phyloP scores from a whole-genome alignment of 1,140 invertebrate species.

The Eurosta solidaginis region DNA sequence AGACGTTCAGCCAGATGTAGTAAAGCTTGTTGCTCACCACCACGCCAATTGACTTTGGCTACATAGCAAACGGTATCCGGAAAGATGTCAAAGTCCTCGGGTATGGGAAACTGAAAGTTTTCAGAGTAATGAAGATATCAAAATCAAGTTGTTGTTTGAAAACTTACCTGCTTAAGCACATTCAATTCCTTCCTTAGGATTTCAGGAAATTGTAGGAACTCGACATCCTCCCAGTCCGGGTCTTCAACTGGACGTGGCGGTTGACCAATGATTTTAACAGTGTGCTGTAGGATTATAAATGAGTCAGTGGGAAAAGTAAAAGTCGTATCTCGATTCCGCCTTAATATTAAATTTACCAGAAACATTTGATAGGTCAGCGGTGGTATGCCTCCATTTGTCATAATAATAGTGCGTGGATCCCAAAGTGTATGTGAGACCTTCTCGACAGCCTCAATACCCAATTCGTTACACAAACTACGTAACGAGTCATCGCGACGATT shows the following conservation, averaged over 20 bases:
- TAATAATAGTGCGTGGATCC: conserved; percentile 69
- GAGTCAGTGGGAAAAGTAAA: background rate
- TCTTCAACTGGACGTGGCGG: conserved; percentile 66
- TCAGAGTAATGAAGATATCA: too few relatives aligned
- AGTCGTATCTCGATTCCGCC: background rate
- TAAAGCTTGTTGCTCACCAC: conserved; percentile 72
- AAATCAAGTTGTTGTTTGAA: background rate
- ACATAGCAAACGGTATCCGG: conserved; percentile 58
- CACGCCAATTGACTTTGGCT: conserved; percentile 62
- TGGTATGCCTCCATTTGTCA: conserved; percentile 71
- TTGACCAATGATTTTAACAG: conserved; percentile 66
- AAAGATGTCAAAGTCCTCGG: conserved; percentile 66
- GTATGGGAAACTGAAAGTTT: conserved; percentile 60
- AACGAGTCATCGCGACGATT: conserved; percentile 67
- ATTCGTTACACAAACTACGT: conserved; percentile 64
- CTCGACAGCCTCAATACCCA: conserved; percentile 65
- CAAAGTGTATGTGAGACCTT: conserved; percentile 75
- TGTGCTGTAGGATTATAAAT: conserved; percentile 61
- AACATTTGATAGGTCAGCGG: conserved; percentile 78
- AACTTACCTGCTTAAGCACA: conserved; percentile 60
- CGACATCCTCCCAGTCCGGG: conserved; percentile 62
- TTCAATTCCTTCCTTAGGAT: conserved; percentile 60
- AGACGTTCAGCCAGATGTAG: conserved; percentile 63
- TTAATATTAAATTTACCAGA: conserved; percentile 60
- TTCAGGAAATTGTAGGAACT: conserved; percentile 61